These are phyloP conservation scores for Holotrichia oblita DNA, from an alignment of 1,140 invertebrate genomes.

Conservation along the genomic window DNA sequence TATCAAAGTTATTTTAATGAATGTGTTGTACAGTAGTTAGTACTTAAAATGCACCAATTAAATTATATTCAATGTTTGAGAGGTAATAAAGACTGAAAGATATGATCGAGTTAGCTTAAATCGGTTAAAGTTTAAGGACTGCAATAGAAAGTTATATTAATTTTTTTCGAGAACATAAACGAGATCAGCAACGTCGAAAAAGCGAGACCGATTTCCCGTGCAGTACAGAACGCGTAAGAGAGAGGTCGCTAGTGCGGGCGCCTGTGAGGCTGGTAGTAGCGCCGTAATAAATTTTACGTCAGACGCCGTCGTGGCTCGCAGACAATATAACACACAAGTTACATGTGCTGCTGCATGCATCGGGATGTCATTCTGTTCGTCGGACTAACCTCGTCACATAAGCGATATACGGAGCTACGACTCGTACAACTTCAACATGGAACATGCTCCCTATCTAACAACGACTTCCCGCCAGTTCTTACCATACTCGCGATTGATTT, in stretches of 20 bases:
- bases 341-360: constrained; percentile 39
- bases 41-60: too few species aligned
- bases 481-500: constrained; percentile 26
- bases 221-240: constrained; percentile 28
- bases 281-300: constrained; percentile 52
- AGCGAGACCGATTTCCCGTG: constrained; percentile 8
- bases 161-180: constrained; percentile 5
- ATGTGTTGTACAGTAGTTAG: too few species aligned
- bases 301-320: constrained; percentile 53
- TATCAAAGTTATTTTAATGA: too few species aligned
- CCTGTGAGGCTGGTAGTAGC: constrained; percentile 50
- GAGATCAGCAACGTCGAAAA: not conserved
- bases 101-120: not conserved
- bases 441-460: too few species aligned
- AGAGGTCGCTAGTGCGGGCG: constrained; percentile 45
- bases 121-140: constrained; percentile 8
- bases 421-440: not conserved
- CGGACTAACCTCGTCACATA: constrained; percentile 13
- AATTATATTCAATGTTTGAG: too few species aligned
- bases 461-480: not conserved
- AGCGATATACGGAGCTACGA: not conserved
- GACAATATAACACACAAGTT: constrained; percentile 52
- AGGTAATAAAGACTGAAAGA: too few species aligned
- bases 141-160: not conserved
- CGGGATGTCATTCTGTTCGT: constrained; percentile 13